Evolutionary conservation across 2,797 vertebrate genomes (phyloP), one percentile per base, ranked within the genome.

Genomic region (Rhodeus uyekii): DNA sequence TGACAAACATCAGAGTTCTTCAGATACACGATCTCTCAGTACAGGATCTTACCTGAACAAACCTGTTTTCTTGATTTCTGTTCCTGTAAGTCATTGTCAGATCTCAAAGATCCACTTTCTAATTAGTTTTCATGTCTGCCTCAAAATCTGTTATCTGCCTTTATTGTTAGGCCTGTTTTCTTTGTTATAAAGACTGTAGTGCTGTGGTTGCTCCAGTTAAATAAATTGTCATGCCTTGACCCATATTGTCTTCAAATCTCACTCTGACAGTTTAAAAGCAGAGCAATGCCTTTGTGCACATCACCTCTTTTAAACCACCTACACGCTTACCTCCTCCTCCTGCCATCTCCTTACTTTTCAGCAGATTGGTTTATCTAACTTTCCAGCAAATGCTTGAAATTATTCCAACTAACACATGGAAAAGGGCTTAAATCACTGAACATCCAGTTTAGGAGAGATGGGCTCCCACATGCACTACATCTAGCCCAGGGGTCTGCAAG

Each of bases 291-390:
- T 80, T 76, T 82, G 75, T 79, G 78, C 48, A 86, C 85, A 89
- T 89, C 88, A 78, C 74, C 76, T 85, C 84, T 86, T 89, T 83
- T 78, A 89, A 89, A 84, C 67, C 84, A 86, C 86, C 72, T 74
- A 60, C 65, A 71, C 63, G 22, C 32, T 63, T 78, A 55, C 63
- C 72, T 48, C 68, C 71, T 46, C 71, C 50, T 79, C 69, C 75
- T 68, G 42, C 73, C 50, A 76, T 53, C 71, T 87, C 82, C 83
- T 87, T 89, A 86, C 90, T 93, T 91, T 90, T 90, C 87, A 93
- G 93, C 90, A 84, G 79, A 93, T 92, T 91, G 90, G 90, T 94
- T 94, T 90, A 92, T 93, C 89, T 92, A 92, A 93, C 94, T 93
- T 94, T 92, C 89, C 87, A 88, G 91, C 90, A 94, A 94, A 94